These are phyloP conservation scores for Podiceps cristatus DNA, from an alignment of 2,113 vertebrate species.

Conservation along the genomic window DNA sequence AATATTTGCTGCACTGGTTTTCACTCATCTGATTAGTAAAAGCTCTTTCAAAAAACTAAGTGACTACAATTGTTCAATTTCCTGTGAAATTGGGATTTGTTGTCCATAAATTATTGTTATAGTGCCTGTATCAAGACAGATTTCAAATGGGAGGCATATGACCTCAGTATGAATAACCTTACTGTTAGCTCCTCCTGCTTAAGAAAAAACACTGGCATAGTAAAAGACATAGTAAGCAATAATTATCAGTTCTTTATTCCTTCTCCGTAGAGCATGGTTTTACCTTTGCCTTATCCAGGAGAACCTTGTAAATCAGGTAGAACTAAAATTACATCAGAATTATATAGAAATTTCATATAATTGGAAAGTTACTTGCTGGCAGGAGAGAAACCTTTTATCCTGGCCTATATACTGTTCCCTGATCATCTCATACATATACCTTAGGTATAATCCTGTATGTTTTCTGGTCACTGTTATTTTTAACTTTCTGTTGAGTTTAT, in stretches of 20 bases:
- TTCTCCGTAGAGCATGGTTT: not conserved
- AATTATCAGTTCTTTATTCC: not conserved
- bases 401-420: not conserved
- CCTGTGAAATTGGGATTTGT: not conserved
- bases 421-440: not conserved
- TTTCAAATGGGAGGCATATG: not conserved
- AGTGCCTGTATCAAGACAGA: not conserved
- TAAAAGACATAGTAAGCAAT: not conserved
- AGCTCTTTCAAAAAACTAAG: not conserved
- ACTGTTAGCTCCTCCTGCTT: not conserved
- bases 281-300: not conserved
- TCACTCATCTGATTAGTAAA: not conserved
- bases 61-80: not conserved
- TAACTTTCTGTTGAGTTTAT: not conserved
- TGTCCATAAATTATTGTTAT: not conserved
- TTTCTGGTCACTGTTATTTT: not conserved
- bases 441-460: not conserved
- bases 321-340: not conserved
- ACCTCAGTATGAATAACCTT: not conserved
- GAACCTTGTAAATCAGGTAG: not conserved
- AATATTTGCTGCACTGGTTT: not conserved
- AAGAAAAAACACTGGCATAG: accelerated
- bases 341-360: not conserved
- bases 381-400: not conserved
- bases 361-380: not conserved